Percentiles rank a stretch among this genome's conserved stretches.
Evolutionary conservation across 2,797 vertebrate genomes (phyloP).

Genomic region (Varecia variegata): DNA sequence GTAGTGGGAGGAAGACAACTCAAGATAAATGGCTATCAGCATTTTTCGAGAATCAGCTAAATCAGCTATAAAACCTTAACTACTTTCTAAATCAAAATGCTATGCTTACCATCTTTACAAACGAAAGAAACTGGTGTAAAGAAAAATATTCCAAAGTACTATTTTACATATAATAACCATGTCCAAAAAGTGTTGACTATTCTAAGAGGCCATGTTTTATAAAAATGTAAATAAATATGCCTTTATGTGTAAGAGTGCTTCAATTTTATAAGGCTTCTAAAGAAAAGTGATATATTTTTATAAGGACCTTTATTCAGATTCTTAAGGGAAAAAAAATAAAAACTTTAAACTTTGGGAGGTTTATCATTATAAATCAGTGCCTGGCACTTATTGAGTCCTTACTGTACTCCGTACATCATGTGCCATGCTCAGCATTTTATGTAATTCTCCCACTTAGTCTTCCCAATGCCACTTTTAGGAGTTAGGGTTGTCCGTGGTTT

Average conservation of each 20-base stretch:
- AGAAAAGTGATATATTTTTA: conserved; percentile 29
- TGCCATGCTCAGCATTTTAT: neutral
- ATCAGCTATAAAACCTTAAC: conserved; percentile 40
- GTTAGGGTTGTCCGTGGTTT: neutral
- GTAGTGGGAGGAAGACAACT: neutral
- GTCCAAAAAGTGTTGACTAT: neutral
- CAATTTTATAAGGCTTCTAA: conserved; percentile 42
- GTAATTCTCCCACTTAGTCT: neutral
- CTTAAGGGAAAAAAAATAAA: neutral
- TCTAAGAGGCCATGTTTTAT: conserved; percentile 11
- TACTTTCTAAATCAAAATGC: conserved; percentile 56
- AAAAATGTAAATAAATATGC: conserved; percentile 55
- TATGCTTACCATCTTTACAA: conserved; percentile 35
- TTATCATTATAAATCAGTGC: conserved; percentile 15
- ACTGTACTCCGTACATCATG: neutral
- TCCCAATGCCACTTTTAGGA: neutral
- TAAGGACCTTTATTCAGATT: neutral
- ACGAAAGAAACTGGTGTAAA: conserved; percentile 38
- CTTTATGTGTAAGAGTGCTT: conserved; percentile 32
- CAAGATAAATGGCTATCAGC: neutral
- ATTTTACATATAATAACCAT: conserved; percentile 31
- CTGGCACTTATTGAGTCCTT: neutral
- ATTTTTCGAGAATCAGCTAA: conserved; percentile 59
- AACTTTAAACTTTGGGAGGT: neutral
- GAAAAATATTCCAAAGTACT: conserved; percentile 39